phyloP scores from a whole-genome alignment of 2,888 invertebrate genomes.

The Apotomis capreana region DNA sequence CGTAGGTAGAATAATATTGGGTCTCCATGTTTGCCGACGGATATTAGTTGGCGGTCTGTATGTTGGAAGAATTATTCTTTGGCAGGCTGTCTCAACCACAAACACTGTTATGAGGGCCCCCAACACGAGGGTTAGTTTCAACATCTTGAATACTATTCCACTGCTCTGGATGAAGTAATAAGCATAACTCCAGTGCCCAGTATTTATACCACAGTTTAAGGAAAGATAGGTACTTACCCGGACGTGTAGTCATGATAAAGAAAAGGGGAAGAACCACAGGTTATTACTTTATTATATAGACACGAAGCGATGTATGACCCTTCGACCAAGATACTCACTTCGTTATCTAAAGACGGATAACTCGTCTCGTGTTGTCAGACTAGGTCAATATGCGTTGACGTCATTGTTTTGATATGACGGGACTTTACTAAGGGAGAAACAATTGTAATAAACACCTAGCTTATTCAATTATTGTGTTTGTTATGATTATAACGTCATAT shows the following conservation, averaged over 20 bases:
- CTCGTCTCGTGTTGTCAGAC: background rate
- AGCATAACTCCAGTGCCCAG: background rate
- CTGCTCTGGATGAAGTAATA: conserved; percentile 18
- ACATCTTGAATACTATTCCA: conserved; percentile 42
- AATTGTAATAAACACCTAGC: background rate
- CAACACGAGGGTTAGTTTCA: conserved; percentile 45
- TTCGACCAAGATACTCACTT: background rate
- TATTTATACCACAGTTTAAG: conserved; percentile 44
- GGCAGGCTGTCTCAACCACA: conserved; percentile 49
- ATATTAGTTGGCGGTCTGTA: conserved; percentile 47
- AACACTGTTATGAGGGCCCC: conserved; percentile 46
- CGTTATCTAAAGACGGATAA: conserved; percentile 12
- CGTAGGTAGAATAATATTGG: conserved; percentile 5
- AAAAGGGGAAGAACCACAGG: conserved; percentile 31
- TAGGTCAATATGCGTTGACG: conserved; percentile 13
- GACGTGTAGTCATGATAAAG: background rate
- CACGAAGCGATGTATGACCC: background rate
- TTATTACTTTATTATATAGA: conserved; percentile 3
- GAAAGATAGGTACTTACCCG: conserved; percentile 46
- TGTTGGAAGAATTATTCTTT: conserved; percentile 50
- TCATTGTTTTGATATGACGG: conserved; percentile 2
- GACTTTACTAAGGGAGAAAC: conserved; percentile 5
- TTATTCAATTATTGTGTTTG: too few species aligned
- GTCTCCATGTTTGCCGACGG: background rate
- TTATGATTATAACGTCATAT: too few species aligned